A percentile compares a stretch with the other conserved stretches of the same genome.
Conservation (phyloP, 2,113 vertebrate genomes). For the Leiothrix lutea region DNA sequence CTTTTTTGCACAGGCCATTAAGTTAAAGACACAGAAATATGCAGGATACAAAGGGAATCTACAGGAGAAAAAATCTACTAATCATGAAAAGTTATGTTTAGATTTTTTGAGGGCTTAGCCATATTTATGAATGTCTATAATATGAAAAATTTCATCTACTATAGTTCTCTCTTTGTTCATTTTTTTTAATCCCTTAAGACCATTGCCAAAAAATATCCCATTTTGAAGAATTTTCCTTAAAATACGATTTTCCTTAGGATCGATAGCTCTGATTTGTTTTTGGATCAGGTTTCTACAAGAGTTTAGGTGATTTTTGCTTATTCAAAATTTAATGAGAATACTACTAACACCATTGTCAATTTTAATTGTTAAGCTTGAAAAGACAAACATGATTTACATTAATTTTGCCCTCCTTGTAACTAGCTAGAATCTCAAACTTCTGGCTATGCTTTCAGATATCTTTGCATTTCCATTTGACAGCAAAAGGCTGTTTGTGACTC, state of each 20-base stretch:
- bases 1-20: neutral
- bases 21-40: neutral
- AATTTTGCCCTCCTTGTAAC: constrained; percentile 32
- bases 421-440: constrained; percentile 46
- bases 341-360: neutral
- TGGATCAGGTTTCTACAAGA: neutral
- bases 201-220: neutral
- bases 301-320: constrained; percentile 9
- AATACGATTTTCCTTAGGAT: neutral
- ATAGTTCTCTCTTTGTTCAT: neutral
- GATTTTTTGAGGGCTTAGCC: fast-evolving
- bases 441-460: constrained; percentile 4
- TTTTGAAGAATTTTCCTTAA: neutral
- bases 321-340: constrained; percentile 45
- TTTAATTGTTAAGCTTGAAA: constrained; percentile 48
- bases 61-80: neutral
- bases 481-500: constrained; percentile 33
- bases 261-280: neutral
- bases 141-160: neutral
- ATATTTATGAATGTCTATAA: neutral
- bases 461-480: constrained; percentile 37
- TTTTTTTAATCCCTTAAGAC: neutral
- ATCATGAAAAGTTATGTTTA: neutral
- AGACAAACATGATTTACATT: constrained; percentile 63
- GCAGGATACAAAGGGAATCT: neutral